These are phyloP conservation scores for Lophura nycthemera DNA, from an alignment of 2,113 vertebrate genomes.

Conservation along the genomic window DNA sequence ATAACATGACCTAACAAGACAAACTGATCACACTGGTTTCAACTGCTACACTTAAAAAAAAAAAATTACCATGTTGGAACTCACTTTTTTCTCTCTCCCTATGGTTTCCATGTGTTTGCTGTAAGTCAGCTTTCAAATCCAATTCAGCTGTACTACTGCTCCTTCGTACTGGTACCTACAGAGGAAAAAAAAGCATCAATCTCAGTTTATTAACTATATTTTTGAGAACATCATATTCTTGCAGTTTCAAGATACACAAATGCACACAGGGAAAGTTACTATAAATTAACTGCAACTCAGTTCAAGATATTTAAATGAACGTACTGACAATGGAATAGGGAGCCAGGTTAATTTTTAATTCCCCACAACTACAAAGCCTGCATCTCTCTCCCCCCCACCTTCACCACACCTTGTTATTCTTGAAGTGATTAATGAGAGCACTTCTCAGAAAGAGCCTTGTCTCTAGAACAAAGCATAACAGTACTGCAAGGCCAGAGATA, in stretches of 20 bases:
- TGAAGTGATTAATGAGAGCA: not conserved
- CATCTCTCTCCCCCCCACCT: not conserved
- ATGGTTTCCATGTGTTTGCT: conserved; percentile 55
- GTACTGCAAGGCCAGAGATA: not conserved
- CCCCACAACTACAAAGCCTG: not conserved
- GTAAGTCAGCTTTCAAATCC: conserved; percentile 81
- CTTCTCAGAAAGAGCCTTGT: not conserved
- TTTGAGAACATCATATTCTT: not conserved
- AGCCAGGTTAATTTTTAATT: not conserved
- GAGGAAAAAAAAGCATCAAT: not conserved
- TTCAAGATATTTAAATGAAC: not conserved
- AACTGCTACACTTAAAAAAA: not conserved
- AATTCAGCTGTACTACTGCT: conserved; percentile 89
- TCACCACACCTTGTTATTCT: not conserved
- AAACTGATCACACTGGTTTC: accelerated
- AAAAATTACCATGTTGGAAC: not conserved
- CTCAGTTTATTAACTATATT: not conserved
- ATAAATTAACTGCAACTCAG: not conserved
- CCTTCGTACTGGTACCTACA: conserved; percentile 81
- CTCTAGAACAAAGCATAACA: not conserved
- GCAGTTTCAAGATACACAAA: not conserved
- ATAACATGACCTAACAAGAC: not conserved
- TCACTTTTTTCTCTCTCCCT: conserved; percentile 90
- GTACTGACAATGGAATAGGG: not conserved
- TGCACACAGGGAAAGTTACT: not conserved